Percentiles rank a stretch among this genome's conserved stretches.
Evolutionary conservation across 1,140 invertebrate species (phyloP).

Genomic region (Araneus ventricosus): DNA sequence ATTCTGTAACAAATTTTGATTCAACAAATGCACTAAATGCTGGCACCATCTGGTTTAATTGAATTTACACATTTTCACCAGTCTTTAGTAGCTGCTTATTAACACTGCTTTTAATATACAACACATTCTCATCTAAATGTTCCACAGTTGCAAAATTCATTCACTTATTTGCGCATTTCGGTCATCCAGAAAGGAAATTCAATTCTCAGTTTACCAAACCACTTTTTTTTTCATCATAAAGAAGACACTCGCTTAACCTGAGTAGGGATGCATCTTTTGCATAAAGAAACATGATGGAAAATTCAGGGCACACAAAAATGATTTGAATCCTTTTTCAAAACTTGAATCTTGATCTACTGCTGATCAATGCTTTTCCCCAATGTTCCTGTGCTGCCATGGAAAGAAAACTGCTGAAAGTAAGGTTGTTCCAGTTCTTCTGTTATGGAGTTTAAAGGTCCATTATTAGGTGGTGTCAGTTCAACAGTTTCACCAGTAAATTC

Average conservation of each 20-base stretch:
- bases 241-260: background rate
- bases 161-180: background rate
- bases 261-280: background rate
- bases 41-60: constrained; percentile 44
- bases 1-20: constrained; percentile 64
- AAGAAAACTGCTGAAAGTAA: constrained; percentile 90
- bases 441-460: constrained; percentile 85
- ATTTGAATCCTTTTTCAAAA: background rate
- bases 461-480: constrained; percentile 86
- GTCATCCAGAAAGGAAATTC: too few species aligned
- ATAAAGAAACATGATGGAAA: constrained; percentile 20
- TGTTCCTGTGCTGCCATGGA: constrained; percentile 81
- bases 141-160: background rate
- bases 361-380: constrained; percentile 75
- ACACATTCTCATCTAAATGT: background rate
- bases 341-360: constrained; percentile 21
- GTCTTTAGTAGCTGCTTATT: constrained; percentile 39
- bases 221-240: background rate
- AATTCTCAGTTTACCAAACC: too few species aligned
- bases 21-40: constrained; percentile 44
- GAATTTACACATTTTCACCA: background rate
- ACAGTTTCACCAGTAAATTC: constrained; percentile 99
- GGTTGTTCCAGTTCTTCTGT: constrained; percentile 86
- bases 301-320: background rate
- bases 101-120: background rate